These are phyloP conservation scores for Zalophus californianus DNA, from an alignment of 2,797 vertebrate species.

Conservation along the genomic window DNA sequence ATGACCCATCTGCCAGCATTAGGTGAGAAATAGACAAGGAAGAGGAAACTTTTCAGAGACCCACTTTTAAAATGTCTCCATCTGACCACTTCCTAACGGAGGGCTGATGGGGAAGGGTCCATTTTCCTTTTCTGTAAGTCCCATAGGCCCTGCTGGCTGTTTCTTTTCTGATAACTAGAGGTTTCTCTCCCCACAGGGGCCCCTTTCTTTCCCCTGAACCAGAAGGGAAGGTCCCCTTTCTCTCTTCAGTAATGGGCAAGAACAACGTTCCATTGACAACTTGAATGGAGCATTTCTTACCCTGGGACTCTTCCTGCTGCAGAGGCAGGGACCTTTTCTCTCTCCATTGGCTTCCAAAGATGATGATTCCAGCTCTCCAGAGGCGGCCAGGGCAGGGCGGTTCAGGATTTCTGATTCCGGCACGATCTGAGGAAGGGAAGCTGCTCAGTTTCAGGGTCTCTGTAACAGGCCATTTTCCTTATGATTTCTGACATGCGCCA, in stretches of 20 bases:
- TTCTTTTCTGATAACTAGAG: conserved; percentile 53
- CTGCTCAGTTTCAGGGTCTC: not conserved
- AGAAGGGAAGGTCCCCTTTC: conserved; percentile 75
- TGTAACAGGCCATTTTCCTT: too few relatives aligned
- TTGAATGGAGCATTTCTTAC: conserved; percentile 77
- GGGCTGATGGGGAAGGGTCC: not conserved
- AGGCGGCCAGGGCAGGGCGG: not conserved
- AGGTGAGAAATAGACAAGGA: not conserved
- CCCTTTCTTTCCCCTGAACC: conserved; percentile 74
- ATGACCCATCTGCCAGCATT: not conserved
- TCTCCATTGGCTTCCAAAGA: conserved; percentile 36
- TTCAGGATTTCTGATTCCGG: not conserved
- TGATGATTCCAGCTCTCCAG: not conserved
- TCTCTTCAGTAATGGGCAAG: conserved; percentile 53
- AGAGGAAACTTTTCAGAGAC: not conserved
- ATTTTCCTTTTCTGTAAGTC: not conserved
- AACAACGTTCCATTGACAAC: conserved; percentile 75
- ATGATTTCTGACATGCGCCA: not conserved
- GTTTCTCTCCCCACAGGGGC: conserved; percentile 69
- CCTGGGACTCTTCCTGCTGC: not conserved
- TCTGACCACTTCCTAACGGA: not conserved
- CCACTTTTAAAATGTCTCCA: not conserved
- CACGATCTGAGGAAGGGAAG: not conserved
- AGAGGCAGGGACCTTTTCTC: not conserved
- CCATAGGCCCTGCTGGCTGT: not conserved